Conservation (phyloP, 1,140 invertebrate genomes). For the Drosophila nigrodunni region DNA sequence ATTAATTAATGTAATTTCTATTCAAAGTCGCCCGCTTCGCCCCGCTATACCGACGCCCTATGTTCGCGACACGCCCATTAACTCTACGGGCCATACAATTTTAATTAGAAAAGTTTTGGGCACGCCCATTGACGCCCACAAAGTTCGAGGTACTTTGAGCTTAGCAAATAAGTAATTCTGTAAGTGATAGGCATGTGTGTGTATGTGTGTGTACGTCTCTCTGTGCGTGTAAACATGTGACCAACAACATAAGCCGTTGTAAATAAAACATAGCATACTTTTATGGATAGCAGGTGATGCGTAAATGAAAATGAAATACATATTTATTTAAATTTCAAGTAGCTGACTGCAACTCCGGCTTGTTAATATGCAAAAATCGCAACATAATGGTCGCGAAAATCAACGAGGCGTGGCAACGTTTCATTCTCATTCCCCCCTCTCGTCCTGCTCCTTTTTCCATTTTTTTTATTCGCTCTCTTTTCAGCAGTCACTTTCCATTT, state of each 20-base stretch:
- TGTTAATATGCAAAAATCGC: constrained; percentile 11
- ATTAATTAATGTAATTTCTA: constrained; percentile 79
- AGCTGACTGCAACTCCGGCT: constrained; percentile 1
- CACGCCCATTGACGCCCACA: constrained; percentile 13
- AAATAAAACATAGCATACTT: constrained; percentile 47
- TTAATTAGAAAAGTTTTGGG: constrained; percentile 78
- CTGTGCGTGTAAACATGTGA: constrained; percentile 35
- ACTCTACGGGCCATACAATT: constrained; percentile 64
- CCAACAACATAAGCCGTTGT: constrained; percentile 11
- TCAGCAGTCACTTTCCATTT: constrained; percentile 10
- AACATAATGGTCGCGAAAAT: constrained; percentile 31
- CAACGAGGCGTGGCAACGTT: constrained; percentile 32
- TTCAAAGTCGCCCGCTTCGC: constrained; percentile 48
- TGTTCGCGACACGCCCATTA: constrained; percentile 3
- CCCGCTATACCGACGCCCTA: background rate
- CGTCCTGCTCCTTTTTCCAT: background rate
- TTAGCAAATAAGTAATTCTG: constrained; percentile 18
- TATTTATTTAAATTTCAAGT: constrained; percentile 32
- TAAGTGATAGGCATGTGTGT: background rate
- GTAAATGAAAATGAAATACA: constrained; percentile 24
- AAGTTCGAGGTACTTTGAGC: constrained; percentile 29
- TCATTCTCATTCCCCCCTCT: background rate
- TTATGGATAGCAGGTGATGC: constrained; percentile 37
- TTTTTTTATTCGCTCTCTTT: background rate
- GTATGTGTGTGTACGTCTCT: background rate